Evolutionary conservation across 2,113 vertebrate genomes (phyloP).

Genomic region (Pangasianodon hypophthalmus): DNA sequence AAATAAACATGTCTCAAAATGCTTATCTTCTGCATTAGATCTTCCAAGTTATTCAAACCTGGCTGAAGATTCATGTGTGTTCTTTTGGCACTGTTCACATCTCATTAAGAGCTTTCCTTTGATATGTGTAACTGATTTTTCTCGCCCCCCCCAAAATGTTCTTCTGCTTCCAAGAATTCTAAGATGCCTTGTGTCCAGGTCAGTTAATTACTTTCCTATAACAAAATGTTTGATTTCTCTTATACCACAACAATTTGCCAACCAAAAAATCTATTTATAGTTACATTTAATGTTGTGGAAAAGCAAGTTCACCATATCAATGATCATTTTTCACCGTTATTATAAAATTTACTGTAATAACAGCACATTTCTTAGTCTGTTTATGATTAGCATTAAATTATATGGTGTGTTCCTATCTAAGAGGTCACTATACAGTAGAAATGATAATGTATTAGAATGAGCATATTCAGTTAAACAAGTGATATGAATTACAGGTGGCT

Average conservation of each 20-base stretch:
- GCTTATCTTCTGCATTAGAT: background rate
- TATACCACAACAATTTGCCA: background rate
- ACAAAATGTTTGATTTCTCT: background rate
- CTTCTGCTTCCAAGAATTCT: no score
- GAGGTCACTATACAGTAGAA: background rate
- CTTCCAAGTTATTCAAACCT: background rate
- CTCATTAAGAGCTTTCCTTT: background rate
- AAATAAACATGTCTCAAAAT: background rate
- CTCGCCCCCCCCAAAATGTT: no score
- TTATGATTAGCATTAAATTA: background rate
- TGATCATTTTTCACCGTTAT: background rate
- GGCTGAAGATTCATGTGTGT: background rate
- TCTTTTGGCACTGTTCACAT: background rate
- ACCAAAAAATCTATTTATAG: background rate
- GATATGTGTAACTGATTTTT: background rate
- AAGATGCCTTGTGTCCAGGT: no score
- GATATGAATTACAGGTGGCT: no score
- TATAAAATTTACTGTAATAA: background rate
- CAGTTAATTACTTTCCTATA: background rate
- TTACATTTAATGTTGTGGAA: no score
- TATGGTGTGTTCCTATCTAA: no score
- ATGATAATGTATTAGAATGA: background rate
- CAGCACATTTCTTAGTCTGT: background rate
- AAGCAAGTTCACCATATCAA: no score
- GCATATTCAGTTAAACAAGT: no score